A percentile compares a stretch with the other conserved stretches of the same genome.
These are phyloP conservation scores for Sarcoramphus papa DNA, from an alignment of 2,797 vertebrate species.

Conservation along the genomic window DNA sequence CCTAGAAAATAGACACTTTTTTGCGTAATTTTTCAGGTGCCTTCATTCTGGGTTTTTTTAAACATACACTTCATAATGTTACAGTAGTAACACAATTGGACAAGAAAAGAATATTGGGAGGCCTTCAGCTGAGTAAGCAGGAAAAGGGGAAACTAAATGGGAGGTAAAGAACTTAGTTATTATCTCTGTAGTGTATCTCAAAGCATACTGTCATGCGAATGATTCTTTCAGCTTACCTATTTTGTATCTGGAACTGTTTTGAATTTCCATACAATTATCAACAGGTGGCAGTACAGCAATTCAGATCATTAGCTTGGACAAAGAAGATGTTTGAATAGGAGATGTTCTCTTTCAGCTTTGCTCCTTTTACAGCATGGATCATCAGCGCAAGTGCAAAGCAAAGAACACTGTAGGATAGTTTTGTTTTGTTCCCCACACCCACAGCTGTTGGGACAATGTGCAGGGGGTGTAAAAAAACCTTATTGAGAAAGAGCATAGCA, in stretches of 20 bases:
- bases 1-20: not conserved
- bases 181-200: not conserved
- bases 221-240: not conserved
- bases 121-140: not conserved
- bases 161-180: not conserved
- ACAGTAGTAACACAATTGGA: not conserved
- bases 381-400: not conserved
- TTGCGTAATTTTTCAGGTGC: not conserved
- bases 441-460: not conserved
- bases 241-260: not conserved
- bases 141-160: not conserved
- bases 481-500: not conserved
- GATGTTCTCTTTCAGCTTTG: not conserved
- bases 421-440: not conserved
- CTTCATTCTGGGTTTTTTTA: not conserved
- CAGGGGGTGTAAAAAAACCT: not conserved
- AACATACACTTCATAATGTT: not conserved
- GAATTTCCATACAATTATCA: not conserved
- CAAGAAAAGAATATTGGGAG: not conserved
- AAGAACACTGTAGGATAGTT: not conserved
- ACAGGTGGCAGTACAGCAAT: constrained; percentile 14
- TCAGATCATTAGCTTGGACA: not conserved
- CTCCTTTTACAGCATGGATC: not conserved
- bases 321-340: not conserved
- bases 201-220: not conserved